Percentiles rank a stretch among this genome's conserved stretches.
Conservation (phyloP, 2,113 vertebrate genomes). For the Hippocampus guttulatus region DNA sequence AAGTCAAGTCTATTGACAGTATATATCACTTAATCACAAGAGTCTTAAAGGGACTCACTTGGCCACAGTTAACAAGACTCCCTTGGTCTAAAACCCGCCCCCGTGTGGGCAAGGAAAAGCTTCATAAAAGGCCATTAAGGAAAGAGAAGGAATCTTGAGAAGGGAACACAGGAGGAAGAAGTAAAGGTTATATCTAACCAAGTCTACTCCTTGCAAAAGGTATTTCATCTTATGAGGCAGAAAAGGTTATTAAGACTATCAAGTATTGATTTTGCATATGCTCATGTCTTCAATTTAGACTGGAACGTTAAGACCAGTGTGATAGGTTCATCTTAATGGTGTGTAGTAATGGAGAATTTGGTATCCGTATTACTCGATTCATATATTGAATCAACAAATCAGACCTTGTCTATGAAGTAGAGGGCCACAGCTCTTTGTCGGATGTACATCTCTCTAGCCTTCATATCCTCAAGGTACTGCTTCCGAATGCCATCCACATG, state of each 20-base stretch:
- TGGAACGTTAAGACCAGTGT: not conserved
- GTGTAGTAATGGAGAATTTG: slow-evolving; percentile 1
- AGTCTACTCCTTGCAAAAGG: slow-evolving; percentile 3
- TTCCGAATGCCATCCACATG: slow-evolving; percentile 58
- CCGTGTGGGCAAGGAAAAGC: not conserved
- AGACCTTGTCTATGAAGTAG: slow-evolving; percentile 74
- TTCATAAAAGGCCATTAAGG: not conserved
- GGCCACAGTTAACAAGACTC: too few species aligned
- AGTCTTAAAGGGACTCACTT: too few species aligned
- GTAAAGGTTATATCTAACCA: slow-evolving; percentile 10
- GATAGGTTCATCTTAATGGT: not conserved
- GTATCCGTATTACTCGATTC: not conserved
- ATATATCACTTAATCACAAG: too few species aligned
- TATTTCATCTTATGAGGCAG: slow-evolving; percentile 8
- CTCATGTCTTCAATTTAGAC: slow-evolving; percentile 2
- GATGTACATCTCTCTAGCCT: slow-evolving; percentile 63
- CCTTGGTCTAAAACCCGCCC: not conserved
- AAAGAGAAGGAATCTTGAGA: not conserved
- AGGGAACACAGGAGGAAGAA: not conserved
- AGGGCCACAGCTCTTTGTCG: slow-evolving; percentile 69
- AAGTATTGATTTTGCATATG: slow-evolving; percentile 25
- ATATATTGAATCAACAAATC: not conserved
- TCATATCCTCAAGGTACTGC: slow-evolving; percentile 63
- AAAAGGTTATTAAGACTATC: slow-evolving; percentile 12
- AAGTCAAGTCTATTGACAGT: too few species aligned